Evolutionary conservation across 2,888 invertebrate genomes (phyloP).

Genomic region (Pedicia rivosa): DNA sequence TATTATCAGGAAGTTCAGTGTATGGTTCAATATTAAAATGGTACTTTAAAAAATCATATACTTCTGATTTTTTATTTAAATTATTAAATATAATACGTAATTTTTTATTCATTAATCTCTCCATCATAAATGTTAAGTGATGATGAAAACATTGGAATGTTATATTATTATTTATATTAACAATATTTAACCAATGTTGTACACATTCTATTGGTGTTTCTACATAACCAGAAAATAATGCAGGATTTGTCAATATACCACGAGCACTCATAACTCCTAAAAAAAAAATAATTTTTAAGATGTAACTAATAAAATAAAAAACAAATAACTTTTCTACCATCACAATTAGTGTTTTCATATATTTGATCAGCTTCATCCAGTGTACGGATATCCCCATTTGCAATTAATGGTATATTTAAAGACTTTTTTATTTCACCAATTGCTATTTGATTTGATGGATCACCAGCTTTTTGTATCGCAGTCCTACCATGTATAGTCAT

Average conservation of each 20-base stretch:
- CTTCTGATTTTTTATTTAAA: slow-evolving; percentile 47
- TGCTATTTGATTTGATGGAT: slow-evolving; percentile 50
- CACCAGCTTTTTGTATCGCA: slow-evolving; percentile 59
- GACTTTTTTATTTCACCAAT: slow-evolving; percentile 54
- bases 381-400: slow-evolving; percentile 78
- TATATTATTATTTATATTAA: slow-evolving; percentile 41
- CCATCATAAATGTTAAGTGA: slow-evolving; percentile 92
- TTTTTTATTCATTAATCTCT: slow-evolving; percentile 54
- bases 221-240: slow-evolving; percentile 58
- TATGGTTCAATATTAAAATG: slow-evolving; percentile 37
- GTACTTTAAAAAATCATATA: slow-evolving; percentile 50
- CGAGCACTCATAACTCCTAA: slow-evolving; percentile 69
- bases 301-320: background rate
- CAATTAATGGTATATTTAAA: slow-evolving; percentile 69
- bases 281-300: too few species aligned
- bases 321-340: slow-evolving; percentile 34
- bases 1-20: too few species aligned
- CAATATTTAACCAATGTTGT: slow-evolving; percentile 64
- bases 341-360: slow-evolving; percentile 47
- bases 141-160: slow-evolving; percentile 84
- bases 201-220: slow-evolving; percentile 62
- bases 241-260: slow-evolving; percentile 81
- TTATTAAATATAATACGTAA: slow-evolving; percentile 66
- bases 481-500: slow-evolving; percentile 86
- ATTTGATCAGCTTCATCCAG: slow-evolving; percentile 54